These are phyloP conservation scores for Drosophila koepferae DNA, from an alignment of 2,888 invertebrate genomes.

Conservation along the genomic window DNA sequence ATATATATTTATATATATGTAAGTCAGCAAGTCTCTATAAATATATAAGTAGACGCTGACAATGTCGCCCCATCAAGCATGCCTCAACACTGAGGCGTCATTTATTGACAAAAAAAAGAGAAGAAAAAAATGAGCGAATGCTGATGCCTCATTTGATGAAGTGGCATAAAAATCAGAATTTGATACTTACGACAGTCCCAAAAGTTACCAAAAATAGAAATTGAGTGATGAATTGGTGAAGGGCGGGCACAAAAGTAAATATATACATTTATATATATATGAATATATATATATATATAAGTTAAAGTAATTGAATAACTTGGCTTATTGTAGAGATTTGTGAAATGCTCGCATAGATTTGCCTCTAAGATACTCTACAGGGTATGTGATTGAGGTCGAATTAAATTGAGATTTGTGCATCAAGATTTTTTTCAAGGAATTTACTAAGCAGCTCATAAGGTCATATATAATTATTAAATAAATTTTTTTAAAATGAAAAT, in stretches of 20 bases:
- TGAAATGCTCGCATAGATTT: neutral
- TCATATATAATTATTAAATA: neutral
- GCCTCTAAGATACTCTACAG: neutral
- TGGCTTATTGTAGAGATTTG: neutral
- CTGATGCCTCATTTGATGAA: slow-evolving; percentile 60
- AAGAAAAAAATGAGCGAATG: slow-evolving; percentile 11
- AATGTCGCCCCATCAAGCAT: slow-evolving; percentile 28
- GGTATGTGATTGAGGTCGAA: neutral
- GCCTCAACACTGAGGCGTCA: slow-evolving; percentile 22
- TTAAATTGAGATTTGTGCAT: neutral
- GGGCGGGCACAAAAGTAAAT: neutral
- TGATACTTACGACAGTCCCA: slow-evolving; percentile 26
- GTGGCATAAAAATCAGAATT: slow-evolving; percentile 50
- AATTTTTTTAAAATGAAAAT: neutral
- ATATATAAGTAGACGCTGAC: slow-evolving; percentile 29
- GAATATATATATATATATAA: neutral
- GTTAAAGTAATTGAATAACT: slow-evolving; percentile 2
- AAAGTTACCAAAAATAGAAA: slow-evolving; percentile 43
- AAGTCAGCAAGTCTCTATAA: slow-evolving; percentile 6
- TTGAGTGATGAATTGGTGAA: slow-evolving; percentile 31
- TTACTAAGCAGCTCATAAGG: neutral
- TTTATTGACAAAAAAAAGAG: slow-evolving; percentile 41
- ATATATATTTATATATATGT: neutral
- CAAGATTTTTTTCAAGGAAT: neutral
- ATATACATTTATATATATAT: neutral